These are phyloP conservation scores for Drosophila paramelanica DNA, from an alignment of 2,888 invertebrate genomes.

Conservation along the genomic window DNA sequence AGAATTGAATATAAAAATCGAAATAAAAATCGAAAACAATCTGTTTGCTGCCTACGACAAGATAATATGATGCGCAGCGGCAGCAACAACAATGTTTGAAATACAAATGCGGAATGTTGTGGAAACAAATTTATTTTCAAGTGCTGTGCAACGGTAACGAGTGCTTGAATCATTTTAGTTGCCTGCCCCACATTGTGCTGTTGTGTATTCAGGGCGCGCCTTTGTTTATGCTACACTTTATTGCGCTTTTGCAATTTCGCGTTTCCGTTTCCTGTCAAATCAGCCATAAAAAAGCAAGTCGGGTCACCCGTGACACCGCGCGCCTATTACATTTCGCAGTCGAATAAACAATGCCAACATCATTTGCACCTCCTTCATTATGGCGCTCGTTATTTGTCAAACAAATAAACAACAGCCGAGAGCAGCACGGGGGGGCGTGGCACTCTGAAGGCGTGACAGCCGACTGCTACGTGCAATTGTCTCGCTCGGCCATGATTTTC, in stretches of 20 bases:
- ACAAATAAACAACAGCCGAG: constrained; percentile 70
- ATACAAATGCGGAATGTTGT: constrained; percentile 57
- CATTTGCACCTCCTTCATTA: constrained; percentile 82
- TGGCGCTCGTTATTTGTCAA: constrained; percentile 81
- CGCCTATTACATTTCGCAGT: constrained; percentile 81
- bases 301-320: constrained; percentile 60
- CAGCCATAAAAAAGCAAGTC: constrained; percentile 77
- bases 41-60: constrained; percentile 55
- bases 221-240: constrained; percentile 81
- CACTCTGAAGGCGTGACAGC: constrained; percentile 43
- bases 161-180: constrained; percentile 64
- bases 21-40: constrained; percentile 55
- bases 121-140: constrained; percentile 76
- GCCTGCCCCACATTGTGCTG: constrained; percentile 26
- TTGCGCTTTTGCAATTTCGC: constrained; percentile 81
- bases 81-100: constrained; percentile 32
- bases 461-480: constrained; percentile 74
- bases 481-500: constrained; percentile 70
- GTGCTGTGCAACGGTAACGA: constrained; percentile 66
- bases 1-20: constrained; percentile 64
- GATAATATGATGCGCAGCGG: constrained; percentile 49
- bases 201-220: constrained; percentile 72
- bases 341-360: constrained; percentile 82
- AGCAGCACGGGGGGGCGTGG: constrained; percentile 7
- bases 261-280: constrained; percentile 81